Evolutionary conservation across 2,113 vertebrate genomes (phyloP).

Genomic region (Pluvialis apricaria): DNA sequence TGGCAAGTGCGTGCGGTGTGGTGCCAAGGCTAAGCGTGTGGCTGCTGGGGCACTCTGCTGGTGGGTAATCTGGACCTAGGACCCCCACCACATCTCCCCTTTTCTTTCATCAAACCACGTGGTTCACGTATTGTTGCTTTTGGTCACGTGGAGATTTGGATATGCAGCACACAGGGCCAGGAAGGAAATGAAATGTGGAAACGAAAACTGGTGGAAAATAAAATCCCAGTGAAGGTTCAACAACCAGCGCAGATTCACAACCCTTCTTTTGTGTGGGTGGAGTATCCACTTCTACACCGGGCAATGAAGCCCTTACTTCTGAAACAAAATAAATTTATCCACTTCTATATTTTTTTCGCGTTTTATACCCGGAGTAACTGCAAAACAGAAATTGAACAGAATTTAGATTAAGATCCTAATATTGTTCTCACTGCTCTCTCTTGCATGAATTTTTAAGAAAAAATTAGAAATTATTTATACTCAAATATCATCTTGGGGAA

Average conservation of each 20-base stretch:
- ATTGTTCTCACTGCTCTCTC: background rate
- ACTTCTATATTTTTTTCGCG: background rate
- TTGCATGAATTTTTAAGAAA: background rate
- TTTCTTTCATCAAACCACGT: background rate
- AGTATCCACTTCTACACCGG: background rate
- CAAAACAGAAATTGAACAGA: background rate
- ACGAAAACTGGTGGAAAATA: background rate
- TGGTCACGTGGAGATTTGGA: background rate
- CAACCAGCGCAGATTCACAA: background rate
- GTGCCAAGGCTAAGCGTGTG: background rate
- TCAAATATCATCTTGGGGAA: background rate
- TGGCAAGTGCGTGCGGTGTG: fast-evolving
- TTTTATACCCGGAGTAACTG: background rate
- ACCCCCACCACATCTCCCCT: background rate
- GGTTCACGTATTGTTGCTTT: fast-evolving
- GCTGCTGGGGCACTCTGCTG: background rate
- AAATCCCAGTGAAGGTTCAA: background rate
- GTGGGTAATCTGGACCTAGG: background rate
- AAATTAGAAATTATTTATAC: background rate
- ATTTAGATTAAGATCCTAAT: background rate
- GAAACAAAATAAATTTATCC: background rate
- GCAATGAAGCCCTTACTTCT: background rate
- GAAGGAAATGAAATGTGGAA: background rate
- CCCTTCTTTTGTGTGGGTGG: background rate
- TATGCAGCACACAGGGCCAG: background rate